Evolutionary conservation across 2,113 vertebrate species (phyloP), one percentile per base, ranked within the genome.

Genomic region (Sisor rabdophorus): DNA sequence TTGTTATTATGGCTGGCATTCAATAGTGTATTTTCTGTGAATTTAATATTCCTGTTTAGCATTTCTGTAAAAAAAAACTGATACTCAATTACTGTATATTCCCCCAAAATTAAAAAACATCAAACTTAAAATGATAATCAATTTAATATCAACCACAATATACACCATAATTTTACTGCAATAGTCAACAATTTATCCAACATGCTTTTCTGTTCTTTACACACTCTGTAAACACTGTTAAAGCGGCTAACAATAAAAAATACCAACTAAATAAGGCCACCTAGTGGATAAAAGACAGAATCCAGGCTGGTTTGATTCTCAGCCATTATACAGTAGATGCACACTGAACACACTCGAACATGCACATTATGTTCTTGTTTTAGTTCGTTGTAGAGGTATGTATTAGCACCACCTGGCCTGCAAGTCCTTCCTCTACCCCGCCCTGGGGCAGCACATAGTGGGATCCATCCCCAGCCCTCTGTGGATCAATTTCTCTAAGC

Each of bases 381-480:
- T 54, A 40, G 50, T 82, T 55, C 13, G n/a, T 58, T 53, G 17
- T n/a, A 22, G 83, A 85, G 0, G 84, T 85, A 76, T 90, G 84
- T 55, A 97, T 89, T 28, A 97, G 76, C 71, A 97, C 86, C 0
- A 84, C 89, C 85, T 92, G 89, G 55, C 94, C 95, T 11, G 93
- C 93, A 64, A 96, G 88, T 73, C 95, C 95, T 0, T 87, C 88
- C 16, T 63, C 86, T 56, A 96, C 82, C 0, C 94, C 95, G 0
- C 93, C 94, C 0, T 75, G 53, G 1, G 95, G 94, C 24, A 96
- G 84, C 58, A 95, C 88, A 0, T 97, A 96, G 1, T 28, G 71
- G 2, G 75, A 90, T 50, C 94, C 94, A 0, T 95, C 92, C 0
- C 73, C 22, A 0, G 86, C 91, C 80, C 93, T 89, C 36, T 87